These are phyloP conservation scores for Chymomyza amoena DNA, from an alignment of 2,888 invertebrate genomes.

Conservation along the genomic window DNA sequence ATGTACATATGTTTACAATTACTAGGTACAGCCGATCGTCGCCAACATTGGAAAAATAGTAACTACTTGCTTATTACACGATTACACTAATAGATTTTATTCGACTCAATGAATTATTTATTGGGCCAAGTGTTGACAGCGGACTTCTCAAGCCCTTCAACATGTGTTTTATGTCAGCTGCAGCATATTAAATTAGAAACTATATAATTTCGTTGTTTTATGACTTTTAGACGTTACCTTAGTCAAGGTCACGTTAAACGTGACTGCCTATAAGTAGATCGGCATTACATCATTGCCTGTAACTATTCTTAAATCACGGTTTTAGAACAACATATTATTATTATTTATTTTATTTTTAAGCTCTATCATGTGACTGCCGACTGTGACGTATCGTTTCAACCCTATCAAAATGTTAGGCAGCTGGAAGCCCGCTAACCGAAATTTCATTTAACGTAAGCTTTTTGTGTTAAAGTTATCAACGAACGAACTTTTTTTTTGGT, in stretches of 20 bases:
- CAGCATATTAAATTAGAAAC: not conserved
- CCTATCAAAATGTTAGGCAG: not conserved
- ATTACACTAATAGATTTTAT: conserved; percentile 34
- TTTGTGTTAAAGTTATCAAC: not conserved
- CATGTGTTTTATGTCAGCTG: not conserved
- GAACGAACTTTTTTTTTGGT: too few relatives aligned
- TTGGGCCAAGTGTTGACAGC: not conserved
- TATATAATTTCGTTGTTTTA: not conserved
- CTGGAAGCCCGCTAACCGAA: not conserved
- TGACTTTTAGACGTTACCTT: not conserved
- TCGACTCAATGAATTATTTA: not conserved
- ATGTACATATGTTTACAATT: not conserved
- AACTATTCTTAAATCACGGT: not conserved
- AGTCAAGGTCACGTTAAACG: not conserved
- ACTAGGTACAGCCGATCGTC: not conserved
- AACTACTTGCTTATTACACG: conserved; percentile 15
- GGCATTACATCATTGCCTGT: not conserved
- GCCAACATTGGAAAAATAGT: not conserved
- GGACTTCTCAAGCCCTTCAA: not conserved
- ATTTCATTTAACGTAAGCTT: not conserved
- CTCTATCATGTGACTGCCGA: not conserved
- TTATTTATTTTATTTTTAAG: not conserved
- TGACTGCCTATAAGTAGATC: not conserved
- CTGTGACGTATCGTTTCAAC: not conserved
- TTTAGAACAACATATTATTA: too few relatives aligned